Evolutionary conservation across 2,797 vertebrate species (phyloP).

Genomic region (Antrozous pallidus): DNA sequence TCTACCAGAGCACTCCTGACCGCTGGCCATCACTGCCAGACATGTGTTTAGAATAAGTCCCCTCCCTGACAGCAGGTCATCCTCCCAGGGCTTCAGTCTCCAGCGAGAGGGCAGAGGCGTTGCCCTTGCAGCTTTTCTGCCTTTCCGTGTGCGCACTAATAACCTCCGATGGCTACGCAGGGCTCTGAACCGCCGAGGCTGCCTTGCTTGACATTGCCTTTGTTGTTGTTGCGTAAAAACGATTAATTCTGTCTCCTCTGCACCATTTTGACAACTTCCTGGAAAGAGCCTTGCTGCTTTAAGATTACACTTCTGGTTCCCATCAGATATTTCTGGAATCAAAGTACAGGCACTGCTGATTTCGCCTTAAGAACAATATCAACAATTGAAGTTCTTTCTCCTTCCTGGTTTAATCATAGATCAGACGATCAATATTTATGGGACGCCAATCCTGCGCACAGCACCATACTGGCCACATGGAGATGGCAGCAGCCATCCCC

Average conservation of each 20-base stretch:
- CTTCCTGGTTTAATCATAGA: slow-evolving; percentile 23
- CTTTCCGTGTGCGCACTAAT: slow-evolving; percentile 36
- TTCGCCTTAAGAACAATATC: slow-evolving; percentile 7
- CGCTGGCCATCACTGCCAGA: background rate
- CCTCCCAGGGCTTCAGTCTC: slow-evolving; percentile 47
- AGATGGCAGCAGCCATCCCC: background rate
- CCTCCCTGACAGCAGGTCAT: slow-evolving; percentile 66
- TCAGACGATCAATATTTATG: background rate
- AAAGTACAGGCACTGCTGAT: background rate
- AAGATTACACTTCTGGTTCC: background rate
- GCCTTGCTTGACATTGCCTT: slow-evolving; percentile 32
- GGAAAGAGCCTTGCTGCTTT: background rate
- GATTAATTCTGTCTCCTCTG: slow-evolving; percentile 18
- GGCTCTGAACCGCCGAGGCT: slow-evolving; percentile 46
- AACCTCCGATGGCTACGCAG: background rate
- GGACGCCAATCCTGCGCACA: background rate
- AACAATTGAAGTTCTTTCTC: background rate
- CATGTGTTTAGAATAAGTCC: slow-evolving; percentile 41
- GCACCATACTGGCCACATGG: background rate
- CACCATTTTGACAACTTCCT: background rate
- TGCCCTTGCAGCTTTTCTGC: slow-evolving; percentile 12
- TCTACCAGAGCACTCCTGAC: slow-evolving; percentile 23
- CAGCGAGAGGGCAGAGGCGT: background rate
- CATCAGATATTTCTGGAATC: background rate
- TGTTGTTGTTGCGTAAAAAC: background rate